Evolutionary conservation across 2,113 vertebrate genomes (phyloP), one percentile per base, ranked within the genome.

Genomic region (Gavia stellata): DNA sequence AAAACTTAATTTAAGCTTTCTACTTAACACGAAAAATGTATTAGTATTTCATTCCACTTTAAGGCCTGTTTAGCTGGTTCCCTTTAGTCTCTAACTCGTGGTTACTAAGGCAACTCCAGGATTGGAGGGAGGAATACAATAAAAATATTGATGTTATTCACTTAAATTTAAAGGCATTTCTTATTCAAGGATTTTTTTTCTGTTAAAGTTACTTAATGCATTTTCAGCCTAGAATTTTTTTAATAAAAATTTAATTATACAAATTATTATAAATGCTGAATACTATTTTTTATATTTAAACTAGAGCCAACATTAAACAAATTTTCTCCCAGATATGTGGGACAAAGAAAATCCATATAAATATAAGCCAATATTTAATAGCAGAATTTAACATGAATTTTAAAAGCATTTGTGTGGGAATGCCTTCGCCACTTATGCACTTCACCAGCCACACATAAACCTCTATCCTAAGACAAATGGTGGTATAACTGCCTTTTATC

Each of bases 81-180:
- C 31, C 29, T 78, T 92, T 81, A 73, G 63, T 70, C 33, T 81
- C 38, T 94, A 83, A 45, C 55, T 92, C 5, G 0, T n/a, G 59
- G 75, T 96, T 91, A 91, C 93, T 95, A 95, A 81, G 83, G 86
- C 50, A 96, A 92, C 89, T 97, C 83, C 0, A 1, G 47, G 28
- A 66, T 34, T 61, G 59, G 44, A 81, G n/a, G 28, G 25, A 80
- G 25, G 17, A 66, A 86, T 63, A 81, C 9, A 91, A 68, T 63
- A 65, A 89, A 90, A 78, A 53, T 67, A 70, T 55, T 73, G 68
- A 62, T 70, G 38, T 45, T 73, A 62, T 84, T 92, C 94, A 83
- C 55, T 86, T 82, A 65, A 73, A 78, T 40, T 61, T 90, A 78
- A 94, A 74, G 7, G 14, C 3, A 50, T 71, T 81, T 71, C 12